These are phyloP conservation scores for Cremastobaeus sp. DNA, from an alignment of 2,888 invertebrate species.

Conservation along the genomic window DNA sequence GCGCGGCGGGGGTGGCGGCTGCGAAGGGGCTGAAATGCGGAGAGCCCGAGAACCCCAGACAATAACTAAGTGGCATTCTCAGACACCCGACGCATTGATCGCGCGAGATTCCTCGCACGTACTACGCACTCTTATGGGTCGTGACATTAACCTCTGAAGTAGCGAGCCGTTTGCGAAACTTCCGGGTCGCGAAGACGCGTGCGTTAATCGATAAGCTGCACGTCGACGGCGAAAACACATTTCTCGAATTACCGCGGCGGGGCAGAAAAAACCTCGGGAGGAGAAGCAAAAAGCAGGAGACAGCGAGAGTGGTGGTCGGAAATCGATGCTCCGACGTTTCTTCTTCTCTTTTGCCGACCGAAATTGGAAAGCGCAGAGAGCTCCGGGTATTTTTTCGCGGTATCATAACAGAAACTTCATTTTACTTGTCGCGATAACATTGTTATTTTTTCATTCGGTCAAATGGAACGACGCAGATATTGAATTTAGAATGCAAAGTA, in stretches of 20 bases:
- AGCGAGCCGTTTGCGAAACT: slow-evolving; percentile 50
- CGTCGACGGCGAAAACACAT: slow-evolving; percentile 61
- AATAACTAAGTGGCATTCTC: slow-evolving; percentile 73
- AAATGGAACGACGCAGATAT: slow-evolving; percentile 51
- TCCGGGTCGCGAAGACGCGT: slow-evolving; percentile 44
- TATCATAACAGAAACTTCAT: slow-evolving; percentile 60
- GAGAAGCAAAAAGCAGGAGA: background rate
- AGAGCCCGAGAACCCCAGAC: slow-evolving; percentile 65
- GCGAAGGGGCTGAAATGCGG: slow-evolving; percentile 56
- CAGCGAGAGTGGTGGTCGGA: slow-evolving; percentile 20
- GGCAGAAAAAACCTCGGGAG: background rate
- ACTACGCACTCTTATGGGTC: slow-evolving; percentile 58
- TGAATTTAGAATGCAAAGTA: slow-evolving; percentile 58
- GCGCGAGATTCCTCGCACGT: slow-evolving; percentile 60
- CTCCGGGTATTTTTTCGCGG: slow-evolving; percentile 56
- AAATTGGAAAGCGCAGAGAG: slow-evolving; percentile 59
- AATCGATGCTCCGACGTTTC: slow-evolving; percentile 50
- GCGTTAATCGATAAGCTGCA: slow-evolving; percentile 68
- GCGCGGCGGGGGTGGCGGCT: slow-evolving; percentile 32
- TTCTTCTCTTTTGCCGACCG: slow-evolving; percentile 51
- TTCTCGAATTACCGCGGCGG: slow-evolving; percentile 29
- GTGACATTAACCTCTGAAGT: slow-evolving; percentile 70
- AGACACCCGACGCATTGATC: slow-evolving; percentile 69
- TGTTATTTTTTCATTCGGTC: slow-evolving; percentile 62
- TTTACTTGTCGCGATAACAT: slow-evolving; percentile 57